Base-by-base conservation (phyloP, 92 coral and sea anemone species). In the Actinostola sp. region DNA sequence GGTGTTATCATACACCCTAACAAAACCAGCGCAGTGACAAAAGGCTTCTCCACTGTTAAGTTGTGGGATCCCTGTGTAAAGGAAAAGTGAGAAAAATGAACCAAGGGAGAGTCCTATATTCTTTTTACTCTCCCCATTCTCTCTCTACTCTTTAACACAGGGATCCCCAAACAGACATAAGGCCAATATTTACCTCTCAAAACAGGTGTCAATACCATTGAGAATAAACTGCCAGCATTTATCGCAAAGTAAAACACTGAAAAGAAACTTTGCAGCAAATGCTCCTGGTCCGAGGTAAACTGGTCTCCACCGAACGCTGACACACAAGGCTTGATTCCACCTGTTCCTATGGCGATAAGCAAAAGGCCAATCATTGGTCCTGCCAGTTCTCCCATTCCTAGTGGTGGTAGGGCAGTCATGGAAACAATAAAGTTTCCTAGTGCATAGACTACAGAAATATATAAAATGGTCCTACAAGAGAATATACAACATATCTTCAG, bases 261-360 rank as follows among this genome's bases (percentile, higher is more conserved):
- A 63, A 89, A 89, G 73, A 89, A 89, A 55, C 90, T 89, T 43
- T 89, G 94, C 19, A 89, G 72, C 76, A 89, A 42, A 45, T 68
- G 72, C 24, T 78, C 66, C 67, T 89, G 94, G 44, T 85, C 94
- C 17, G 95, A 42, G 9, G 81, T 77, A 67, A 89, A 85, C 78
- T 89, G 95, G 58, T 89, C 95, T 12, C 95, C 95, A 30, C 95
- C 95, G 82, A 89, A 89, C 35, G 95, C 95, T 0, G 91, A 81
- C 50, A 89, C 95, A 43, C 95, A 89, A 6, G 95, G 95, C 77
- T 85, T 89, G 66, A 89, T 89, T 23, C 95, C 95, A 29, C 95
- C 95, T 31, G 95, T 89, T 50, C 95, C 95, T 48, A 89, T 51
- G 41, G 95, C 95, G 49, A 89, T 89, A 20, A 89, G 88, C 63